Base-by-base conservation (phyloP, 1,140 invertebrate genomes). In the Vollenhovia emeryi region DNA sequence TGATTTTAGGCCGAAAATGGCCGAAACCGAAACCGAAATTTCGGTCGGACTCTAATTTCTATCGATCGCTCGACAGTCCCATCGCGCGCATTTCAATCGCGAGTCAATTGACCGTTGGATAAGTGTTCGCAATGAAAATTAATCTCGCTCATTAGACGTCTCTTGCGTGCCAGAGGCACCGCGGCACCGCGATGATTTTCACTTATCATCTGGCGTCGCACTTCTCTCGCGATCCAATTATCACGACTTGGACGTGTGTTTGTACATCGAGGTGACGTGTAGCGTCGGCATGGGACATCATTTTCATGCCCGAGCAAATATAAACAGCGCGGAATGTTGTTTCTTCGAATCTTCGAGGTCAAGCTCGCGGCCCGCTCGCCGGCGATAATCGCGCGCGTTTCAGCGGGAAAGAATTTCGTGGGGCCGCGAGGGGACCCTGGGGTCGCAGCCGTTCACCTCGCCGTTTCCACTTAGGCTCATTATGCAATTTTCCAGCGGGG, bases 401-500 rank as follows among this genome's bases (percentile, higher is more conserved):
- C 57, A 27, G 13, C 52, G 11, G 11, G 60, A 57, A 50, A 36
- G 27, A 69, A 43, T 82, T 82, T 82, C 21, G 68, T 21, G 9
- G 8, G 4, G 8, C 8, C 48, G 30, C n/a, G 24, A 43, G 6
- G n/a, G 43, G 21, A 15, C 13, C 27, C n/a, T 6, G 15, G 27
- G 50, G 36, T 80, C n/a, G 75, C 64, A 88, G 87, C 86, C 87
- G 50, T 89, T 89, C 88, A 89, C 85, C 87, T 74, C 62, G 30
- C 36, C 48, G 60, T 45, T 45, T 64, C 84, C 64, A 64, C 15
- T 59, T 73, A 84, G 40, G 52, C 43, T 75, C 74, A 89, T 89
- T 89, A 89, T 87, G 88, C 85, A 90, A 90, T 89, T 87, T 89
- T 87, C 82, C 60, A 71, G n/a, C 48, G 69, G 80, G 85, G 11